Percentiles rank a stretch among this genome's conserved stretches.
These are phyloP conservation scores for Caenorhabditis remanei DNA, from an alignment of 1,140 invertebrate genomes.

Conservation along the genomic window DNA sequence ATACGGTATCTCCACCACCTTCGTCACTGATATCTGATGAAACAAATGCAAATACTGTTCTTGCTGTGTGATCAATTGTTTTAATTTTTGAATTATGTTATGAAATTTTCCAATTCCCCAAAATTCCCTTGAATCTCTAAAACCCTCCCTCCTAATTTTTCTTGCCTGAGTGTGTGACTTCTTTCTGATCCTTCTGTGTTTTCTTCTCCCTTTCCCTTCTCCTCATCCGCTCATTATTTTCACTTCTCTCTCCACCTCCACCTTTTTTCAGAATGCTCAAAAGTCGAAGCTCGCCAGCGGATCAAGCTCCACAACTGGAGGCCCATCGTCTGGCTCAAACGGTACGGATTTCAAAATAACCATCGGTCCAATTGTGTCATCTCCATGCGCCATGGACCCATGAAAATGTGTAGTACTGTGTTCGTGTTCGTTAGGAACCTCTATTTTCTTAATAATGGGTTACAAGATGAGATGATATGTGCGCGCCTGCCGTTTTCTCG, in stretches of 20 bases:
- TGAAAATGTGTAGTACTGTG: background rate
- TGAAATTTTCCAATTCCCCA: too few relatives aligned
- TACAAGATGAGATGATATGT: background rate
- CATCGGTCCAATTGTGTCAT: background rate
- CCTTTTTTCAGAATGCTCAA: constrained; percentile 18
- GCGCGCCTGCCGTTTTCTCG: constrained; percentile 31
- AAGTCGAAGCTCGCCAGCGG: constrained; percentile 6
- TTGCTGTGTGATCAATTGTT: constrained; percentile 43
- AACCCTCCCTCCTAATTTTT: background rate
- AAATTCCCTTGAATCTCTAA: background rate
- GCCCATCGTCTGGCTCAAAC: background rate
- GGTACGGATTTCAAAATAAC: constrained; percentile 54
- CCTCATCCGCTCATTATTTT: background rate
- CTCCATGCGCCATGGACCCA: background rate
- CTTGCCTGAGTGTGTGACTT: constrained; percentile 40
- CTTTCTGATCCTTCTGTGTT: background rate
- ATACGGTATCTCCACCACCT: background rate
- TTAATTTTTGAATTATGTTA: background rate
- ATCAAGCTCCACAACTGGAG: background rate
- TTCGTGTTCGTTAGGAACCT: background rate
- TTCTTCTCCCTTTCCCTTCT: background rate
- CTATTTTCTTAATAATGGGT: background rate
- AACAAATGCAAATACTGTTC: background rate
- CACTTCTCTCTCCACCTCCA: background rate
- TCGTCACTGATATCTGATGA: background rate